Percentiles rank a stretch among this genome's conserved stretches.
Conservation (phyloP, 1,140 invertebrate species). For the Monomorium pharaonis region DNA sequence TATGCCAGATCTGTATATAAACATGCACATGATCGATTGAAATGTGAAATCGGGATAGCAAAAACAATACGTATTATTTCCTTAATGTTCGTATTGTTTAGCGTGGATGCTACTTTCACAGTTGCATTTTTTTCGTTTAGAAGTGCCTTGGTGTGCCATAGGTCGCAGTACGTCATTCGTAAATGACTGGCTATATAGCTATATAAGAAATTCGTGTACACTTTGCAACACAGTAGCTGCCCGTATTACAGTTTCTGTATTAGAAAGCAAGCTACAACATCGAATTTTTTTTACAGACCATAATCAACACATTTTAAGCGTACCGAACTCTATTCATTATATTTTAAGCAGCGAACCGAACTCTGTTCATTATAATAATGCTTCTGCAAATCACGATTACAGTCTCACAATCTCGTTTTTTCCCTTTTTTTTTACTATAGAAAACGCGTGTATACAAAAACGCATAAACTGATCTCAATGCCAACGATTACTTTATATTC, state of each 20-base stretch:
- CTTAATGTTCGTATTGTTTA: constrained; percentile 6
- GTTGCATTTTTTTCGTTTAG: constrained; percentile 23
- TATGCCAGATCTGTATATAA: constrained; percentile 9
- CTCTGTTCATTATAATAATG: constrained; percentile 77
- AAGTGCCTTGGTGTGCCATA: constrained; percentile 51
- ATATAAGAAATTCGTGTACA: constrained; percentile 30
- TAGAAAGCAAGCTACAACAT: constrained; percentile 66
- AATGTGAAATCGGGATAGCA: not conserved
- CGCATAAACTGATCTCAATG: constrained; percentile 65
- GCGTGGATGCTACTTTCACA: constrained; percentile 44
- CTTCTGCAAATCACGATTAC: constrained; percentile 66
- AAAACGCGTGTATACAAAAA: constrained; percentile 70
- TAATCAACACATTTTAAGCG: constrained; percentile 69
- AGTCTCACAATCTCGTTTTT: constrained; percentile 74
- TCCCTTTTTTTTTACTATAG: constrained; percentile 47
- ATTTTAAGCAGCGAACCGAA: constrained; percentile 76
- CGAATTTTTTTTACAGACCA: constrained; percentile 61
- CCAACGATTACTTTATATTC: constrained; percentile 50
- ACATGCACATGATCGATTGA: not conserved
- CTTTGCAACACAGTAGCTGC: constrained; percentile 39
- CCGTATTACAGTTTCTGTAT: not conserved
- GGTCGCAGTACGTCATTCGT: constrained; percentile 50
- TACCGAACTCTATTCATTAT: constrained; percentile 79
- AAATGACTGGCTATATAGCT: constrained; percentile 28
- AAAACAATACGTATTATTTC: constrained; percentile 8